Conservation (phyloP, 1,140 invertebrate genomes). For the Bombus huntii region DNA sequence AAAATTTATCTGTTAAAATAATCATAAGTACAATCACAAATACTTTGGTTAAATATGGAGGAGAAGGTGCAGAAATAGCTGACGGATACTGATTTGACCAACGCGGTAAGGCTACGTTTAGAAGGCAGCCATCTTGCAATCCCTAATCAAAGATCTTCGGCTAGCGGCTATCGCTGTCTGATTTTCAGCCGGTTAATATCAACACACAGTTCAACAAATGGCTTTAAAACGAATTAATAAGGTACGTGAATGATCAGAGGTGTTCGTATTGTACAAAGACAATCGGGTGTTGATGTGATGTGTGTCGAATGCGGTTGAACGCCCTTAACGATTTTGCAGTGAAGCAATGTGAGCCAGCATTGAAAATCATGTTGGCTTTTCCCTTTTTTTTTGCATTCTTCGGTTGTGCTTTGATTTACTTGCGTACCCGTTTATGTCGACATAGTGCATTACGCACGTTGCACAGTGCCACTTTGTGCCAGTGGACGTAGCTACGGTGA, state of each 20-base stretch:
- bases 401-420: conserved; percentile 52
- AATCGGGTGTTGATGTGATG: conserved; percentile 59
- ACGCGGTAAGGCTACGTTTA: conserved; percentile 82
- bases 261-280: conserved; percentile 45
- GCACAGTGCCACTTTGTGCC: conserved; percentile 59
- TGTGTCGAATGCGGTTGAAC: conserved; percentile 75
- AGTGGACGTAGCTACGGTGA: conserved; percentile 64
- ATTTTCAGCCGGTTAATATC: conserved; percentile 82
- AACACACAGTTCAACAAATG: conserved; percentile 88
- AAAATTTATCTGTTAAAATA: conserved; percentile 45
- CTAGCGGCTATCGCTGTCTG: conserved; percentile 83
- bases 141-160: conserved; percentile 84
- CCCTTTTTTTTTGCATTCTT: conserved; percentile 59
- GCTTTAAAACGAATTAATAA: conserved; percentile 98
- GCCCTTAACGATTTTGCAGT: conserved; percentile 83
- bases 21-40: not conserved
- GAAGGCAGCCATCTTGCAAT: conserved; percentile 84
- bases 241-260: conserved; percentile 85
- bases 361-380: conserved; percentile 72
- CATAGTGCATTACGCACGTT: conserved; percentile 31
- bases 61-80: not conserved
- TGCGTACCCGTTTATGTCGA: conserved; percentile 27
- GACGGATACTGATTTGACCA: conserved; percentile 68
- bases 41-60: not conserved
- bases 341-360: conserved; percentile 77